Base-by-base conservation (phyloP, 2,113 vertebrate species). In the Rattus norvegicus region DNA sequence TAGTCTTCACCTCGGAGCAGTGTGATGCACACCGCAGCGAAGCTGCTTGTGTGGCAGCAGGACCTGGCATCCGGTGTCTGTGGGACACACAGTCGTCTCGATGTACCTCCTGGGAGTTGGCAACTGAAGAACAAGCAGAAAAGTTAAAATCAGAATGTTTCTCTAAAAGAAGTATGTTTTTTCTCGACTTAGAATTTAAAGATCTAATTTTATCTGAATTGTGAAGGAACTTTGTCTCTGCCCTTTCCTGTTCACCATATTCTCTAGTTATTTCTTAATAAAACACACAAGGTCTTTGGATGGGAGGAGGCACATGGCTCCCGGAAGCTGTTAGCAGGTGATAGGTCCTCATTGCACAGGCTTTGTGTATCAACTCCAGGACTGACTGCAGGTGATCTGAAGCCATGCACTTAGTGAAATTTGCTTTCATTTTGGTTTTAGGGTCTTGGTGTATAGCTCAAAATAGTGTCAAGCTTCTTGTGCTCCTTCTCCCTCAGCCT, bases 101-200 rank as follows among this genome's bases (percentile, higher is more conserved):
- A 90, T 99, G 99, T 59, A 20, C 99, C 92, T 98, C 99, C n/a
- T 99, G 99, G 99, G 99, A 99, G 85, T 88, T 95, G n/a, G 96
- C 95, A 7, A 85, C 98, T 0, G 1, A 88, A 0, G 56, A 95
- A 19, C 98, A 98, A 94, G 97, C 98, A 91, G 98, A 98, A 16
- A 98, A 98, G 47, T 97, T 98, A 84, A 97, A 97, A 0, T 98
- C 98, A 1, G 98, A 98, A 61, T 99, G 99, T 92, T 99, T 97
- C 95, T 96, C 98, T 33, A 98, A 98, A 98, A 97, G 98, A 97
- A 98, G 99, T 99, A 99, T 47, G 99, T 96, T 79, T 70, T 88
- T 87, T n/a, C 80, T 80, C 43, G 88, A 59, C 43, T 95, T 90
- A 93, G 92, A 96, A 90, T 90, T 76, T 86, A 96, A 84, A 97